These are phyloP conservation scores for Telmatherina bonti DNA, from an alignment of 2,797 vertebrate genomes.

Conservation along the genomic window DNA sequence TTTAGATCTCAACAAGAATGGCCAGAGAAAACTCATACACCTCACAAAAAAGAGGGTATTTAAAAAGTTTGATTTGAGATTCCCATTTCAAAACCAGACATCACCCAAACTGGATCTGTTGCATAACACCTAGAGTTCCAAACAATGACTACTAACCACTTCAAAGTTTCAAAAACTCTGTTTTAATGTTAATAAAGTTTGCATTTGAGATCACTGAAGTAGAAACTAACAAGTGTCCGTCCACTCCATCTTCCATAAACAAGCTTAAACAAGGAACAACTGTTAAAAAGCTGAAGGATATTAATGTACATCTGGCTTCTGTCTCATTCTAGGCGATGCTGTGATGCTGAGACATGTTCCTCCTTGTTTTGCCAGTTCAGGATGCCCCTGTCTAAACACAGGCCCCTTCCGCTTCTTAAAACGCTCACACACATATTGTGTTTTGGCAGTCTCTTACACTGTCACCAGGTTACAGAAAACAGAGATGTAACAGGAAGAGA, in stretches of 20 bases:
- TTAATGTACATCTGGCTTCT: slow-evolving; percentile 64
- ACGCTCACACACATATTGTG: slow-evolving; percentile 45
- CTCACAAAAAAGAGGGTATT: neutral
- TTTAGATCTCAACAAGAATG: neutral
- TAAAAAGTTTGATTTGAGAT: no score
- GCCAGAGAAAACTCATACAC: neutral
- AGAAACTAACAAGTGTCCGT: slow-evolving; percentile 22
- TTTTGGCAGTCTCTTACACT: slow-evolving; percentile 55
- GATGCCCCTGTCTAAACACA: slow-evolving; percentile 77
- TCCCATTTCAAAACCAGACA: neutral
- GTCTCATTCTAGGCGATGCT: slow-evolving; percentile 38
- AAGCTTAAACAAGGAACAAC: slow-evolving; percentile 47
- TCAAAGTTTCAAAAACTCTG: slow-evolving; percentile 9
- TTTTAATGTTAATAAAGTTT: slow-evolving; percentile 18
- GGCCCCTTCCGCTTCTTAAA: slow-evolving; percentile 43
- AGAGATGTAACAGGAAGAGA: neutral
- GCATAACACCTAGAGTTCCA: neutral
- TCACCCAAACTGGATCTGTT: neutral
- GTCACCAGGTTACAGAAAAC: slow-evolving; percentile 8
- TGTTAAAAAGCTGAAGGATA: slow-evolving; percentile 44
- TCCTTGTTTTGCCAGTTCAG: slow-evolving; percentile 58
- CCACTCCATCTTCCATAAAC: slow-evolving; percentile 35
- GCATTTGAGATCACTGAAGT: slow-evolving; percentile 25
- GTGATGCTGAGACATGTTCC: slow-evolving; percentile 43
- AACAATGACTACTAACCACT: neutral